Percentiles rank a stretch among this genome's conserved stretches.
These are phyloP conservation scores for Nothobranchius kuhntae DNA, from an alignment of 2,113 vertebrate species.

Conservation along the genomic window DNA sequence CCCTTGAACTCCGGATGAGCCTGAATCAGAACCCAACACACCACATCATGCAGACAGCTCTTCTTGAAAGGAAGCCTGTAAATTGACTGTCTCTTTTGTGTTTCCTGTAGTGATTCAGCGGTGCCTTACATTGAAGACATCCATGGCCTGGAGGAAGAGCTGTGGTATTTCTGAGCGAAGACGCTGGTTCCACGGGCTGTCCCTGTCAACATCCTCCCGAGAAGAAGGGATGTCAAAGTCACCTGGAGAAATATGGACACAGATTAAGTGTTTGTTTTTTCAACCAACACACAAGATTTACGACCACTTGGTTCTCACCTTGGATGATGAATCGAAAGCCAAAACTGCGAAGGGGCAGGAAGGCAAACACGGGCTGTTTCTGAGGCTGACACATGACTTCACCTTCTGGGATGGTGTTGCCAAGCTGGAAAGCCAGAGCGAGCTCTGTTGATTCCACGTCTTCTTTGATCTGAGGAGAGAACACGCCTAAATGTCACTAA, in stretches of 20 bases:
- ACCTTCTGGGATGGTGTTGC: conserved; percentile 17
- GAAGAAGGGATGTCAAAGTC: conserved; percentile 85
- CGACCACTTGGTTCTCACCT: conserved; percentile 52
- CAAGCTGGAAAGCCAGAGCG: conserved; percentile 80
- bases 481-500: background rate
- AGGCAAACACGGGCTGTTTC: conserved; percentile 82
- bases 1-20: conserved; percentile 78
- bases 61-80: too few relatives aligned
- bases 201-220: conserved; percentile 82
- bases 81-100: background rate
- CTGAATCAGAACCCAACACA: conserved; percentile 47
- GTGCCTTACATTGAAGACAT: conserved; percentile 76
- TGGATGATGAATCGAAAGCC: conserved; percentile 84
- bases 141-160: conserved; percentile 81
- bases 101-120: background rate
- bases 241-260: conserved; percentile 43
- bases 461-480: conserved; percentile 73
- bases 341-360: conserved; percentile 81
- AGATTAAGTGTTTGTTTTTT: background rate
- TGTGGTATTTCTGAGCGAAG: conserved; percentile 81
- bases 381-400: conserved; percentile 64
- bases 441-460: conserved; percentile 79
- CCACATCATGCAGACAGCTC: background rate
- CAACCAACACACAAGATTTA: background rate
- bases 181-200: conserved; percentile 85